Evolutionary conservation across 2,888 invertebrate genomes (phyloP), one percentile per base, ranked within the genome.

Genomic region (Argyra leucocephala): DNA sequence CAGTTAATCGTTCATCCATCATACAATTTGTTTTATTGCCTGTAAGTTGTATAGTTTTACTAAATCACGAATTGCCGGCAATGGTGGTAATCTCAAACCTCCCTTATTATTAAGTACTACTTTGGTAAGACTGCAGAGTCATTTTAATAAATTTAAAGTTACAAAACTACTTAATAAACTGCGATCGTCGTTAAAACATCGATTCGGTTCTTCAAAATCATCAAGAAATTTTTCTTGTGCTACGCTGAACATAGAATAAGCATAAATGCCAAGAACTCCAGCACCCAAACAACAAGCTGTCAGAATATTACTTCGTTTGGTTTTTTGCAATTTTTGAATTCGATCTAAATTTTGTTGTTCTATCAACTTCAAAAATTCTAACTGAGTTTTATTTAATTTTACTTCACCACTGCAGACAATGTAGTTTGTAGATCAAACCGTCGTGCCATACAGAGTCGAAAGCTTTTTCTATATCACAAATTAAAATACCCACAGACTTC

Each of bases 1-100:
- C 86, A 1, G 89, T 90, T 23, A 97, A 75, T 21, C 87, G 83
- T 69, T 88, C 88, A 79, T 98, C 93, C 84, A 99, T 84, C 1
- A 99, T 82, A 78, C 99, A 99, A 81, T 99, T 99, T 94, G 88
- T 74, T 90, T 90, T 62, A 89, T 83, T 23, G 99, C 98, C 71
- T 86, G 84, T 62, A 99, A 80, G 73, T 87, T 88, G 78, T 98
- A 98, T 57, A 98, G 79, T 72, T 90, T 88, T 63, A 99, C 85
- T 70, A 99, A 82, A 78, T 99, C 98, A 74, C 89, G 87, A 67
- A 96, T 86, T 64, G 91, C 89, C 18, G 97, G 96, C 72, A 99
- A 81, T 24, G 98, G 97, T 64, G 99, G 98, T 74, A 99, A 82
- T 69, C 92, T 84, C 63, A 74, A 62, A 24, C 78, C 78, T n/a